These are phyloP conservation scores for Daktulosphaira vitifoliae DNA, from an alignment of 1,140 invertebrate genomes.

Conservation along the genomic window DNA sequence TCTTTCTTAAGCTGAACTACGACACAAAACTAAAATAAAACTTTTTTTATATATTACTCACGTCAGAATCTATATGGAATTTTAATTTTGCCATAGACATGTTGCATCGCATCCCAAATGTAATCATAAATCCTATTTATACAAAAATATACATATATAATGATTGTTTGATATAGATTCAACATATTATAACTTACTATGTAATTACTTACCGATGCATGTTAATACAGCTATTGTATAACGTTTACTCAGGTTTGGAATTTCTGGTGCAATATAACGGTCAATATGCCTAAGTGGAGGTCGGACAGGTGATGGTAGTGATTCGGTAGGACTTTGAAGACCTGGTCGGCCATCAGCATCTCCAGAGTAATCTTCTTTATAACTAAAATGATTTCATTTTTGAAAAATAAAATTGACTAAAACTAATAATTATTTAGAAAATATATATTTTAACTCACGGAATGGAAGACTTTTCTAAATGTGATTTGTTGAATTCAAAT, in stretches of 20 bases:
- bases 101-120: conserved; percentile 91
- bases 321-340: conserved; percentile 18
- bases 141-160: conserved; percentile 20
- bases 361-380: conserved; percentile 21
- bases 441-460: conserved; percentile 15
- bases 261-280: conserved; percentile 77
- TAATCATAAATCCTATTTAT: conserved; percentile 71
- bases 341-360: conserved; percentile 2
- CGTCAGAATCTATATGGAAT: conserved; percentile 37
- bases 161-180: too few relatives aligned
- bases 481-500: conserved; percentile 26
- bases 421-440: too few relatives aligned
- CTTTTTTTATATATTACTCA: too few relatives aligned
- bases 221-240: conserved; percentile 79
- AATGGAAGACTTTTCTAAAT: conserved; percentile 32
- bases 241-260: conserved; percentile 75
- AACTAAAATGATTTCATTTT: conserved; percentile 3
- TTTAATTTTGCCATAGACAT: conserved; percentile 91
- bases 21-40: too few relatives aligned
- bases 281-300: conserved; percentile 78
- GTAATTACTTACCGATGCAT: conserved; percentile 63
- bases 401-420: too few relatives aligned
- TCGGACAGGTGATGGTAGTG: conserved; percentile 53
- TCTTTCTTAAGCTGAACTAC: too few relatives aligned
- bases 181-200: too few relatives aligned